Percentiles rank a stretch among this genome's conserved stretches.
phyloP scores from a whole-genome alignment of 2,888 invertebrate genomes.

The Cyrtodaria siliqua region DNA sequence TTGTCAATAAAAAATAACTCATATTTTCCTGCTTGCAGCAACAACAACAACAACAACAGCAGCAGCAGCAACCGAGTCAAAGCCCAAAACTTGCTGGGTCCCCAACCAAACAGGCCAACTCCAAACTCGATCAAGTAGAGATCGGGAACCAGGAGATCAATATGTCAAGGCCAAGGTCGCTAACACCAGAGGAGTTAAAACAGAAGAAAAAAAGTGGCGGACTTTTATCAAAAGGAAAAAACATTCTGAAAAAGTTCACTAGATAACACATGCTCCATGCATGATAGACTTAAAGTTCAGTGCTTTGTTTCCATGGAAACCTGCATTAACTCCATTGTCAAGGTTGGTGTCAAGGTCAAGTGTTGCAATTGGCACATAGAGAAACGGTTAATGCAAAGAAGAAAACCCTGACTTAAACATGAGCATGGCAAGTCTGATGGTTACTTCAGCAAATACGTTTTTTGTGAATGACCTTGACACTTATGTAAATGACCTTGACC shows the following conservation, averaged over 20 bases:
- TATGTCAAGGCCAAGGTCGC: constrained; percentile 61
- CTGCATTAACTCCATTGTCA: too few relatives aligned
- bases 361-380: too few relatives aligned
- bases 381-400: too few relatives aligned
- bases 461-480: too few relatives aligned
- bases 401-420: too few relatives aligned
- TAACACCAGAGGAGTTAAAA: constrained; percentile 71
- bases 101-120: constrained; percentile 53
- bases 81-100: constrained; percentile 47
- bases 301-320: too few relatives aligned
- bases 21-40: not conserved
- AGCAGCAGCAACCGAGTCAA: constrained; percentile 49
- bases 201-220: constrained; percentile 78
- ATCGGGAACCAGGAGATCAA: constrained; percentile 45
- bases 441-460: too few relatives aligned
- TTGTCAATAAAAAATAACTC: too few relatives aligned
- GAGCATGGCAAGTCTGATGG: too few relatives aligned
- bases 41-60: constrained; percentile 42
- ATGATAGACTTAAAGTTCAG: too few relatives aligned
- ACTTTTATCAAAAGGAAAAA: constrained; percentile 81
- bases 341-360: too few relatives aligned
- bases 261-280: constrained; percentile 62
- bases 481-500: too few relatives aligned
- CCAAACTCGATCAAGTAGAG: constrained; percentile 63
- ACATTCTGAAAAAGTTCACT: constrained; percentile 82